These are phyloP conservation scores for Agonopterix subpropinquella DNA, from an alignment of 2,888 invertebrate genomes.

Conservation along the genomic window DNA sequence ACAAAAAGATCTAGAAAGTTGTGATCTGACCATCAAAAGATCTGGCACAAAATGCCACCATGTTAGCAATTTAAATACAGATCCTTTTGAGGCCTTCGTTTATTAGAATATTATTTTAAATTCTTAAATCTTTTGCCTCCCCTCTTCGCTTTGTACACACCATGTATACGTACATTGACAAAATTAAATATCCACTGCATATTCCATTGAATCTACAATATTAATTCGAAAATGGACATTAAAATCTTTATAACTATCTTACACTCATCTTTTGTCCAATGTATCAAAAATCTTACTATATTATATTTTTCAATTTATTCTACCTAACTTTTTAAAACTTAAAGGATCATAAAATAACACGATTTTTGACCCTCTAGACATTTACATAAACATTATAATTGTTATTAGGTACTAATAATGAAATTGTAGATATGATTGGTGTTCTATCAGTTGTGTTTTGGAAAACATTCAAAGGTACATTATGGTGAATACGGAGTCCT, in stretches of 20 bases:
- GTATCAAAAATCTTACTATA: constrained; percentile 55
- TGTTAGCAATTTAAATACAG: too few relatives aligned
- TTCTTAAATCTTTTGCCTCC: too few relatives aligned
- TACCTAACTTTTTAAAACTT: constrained; percentile 34
- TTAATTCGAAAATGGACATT: constrained; percentile 19
- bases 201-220: too few relatives aligned
- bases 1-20: neutral
- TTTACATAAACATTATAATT: neutral
- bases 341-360: neutral
- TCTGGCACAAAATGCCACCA: too few relatives aligned
- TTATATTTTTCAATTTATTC: constrained; percentile 39
- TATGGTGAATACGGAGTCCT: too few relatives aligned
- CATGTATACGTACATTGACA: too few relatives aligned
- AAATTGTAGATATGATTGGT: neutral
- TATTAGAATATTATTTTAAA: too few relatives aligned
- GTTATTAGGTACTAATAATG: neutral
- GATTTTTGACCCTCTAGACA: neutral
- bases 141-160: too few relatives aligned
- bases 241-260: constrained; percentile 19
- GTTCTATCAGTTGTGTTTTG: neutral
- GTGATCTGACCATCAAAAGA: too few relatives aligned
- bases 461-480: neutral
- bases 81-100: too few relatives aligned
- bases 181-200: too few relatives aligned
- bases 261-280: constrained; percentile 29